Base-by-base conservation (phyloP, 1,140 invertebrate species). In the Pachypeltis micranthus region DNA sequence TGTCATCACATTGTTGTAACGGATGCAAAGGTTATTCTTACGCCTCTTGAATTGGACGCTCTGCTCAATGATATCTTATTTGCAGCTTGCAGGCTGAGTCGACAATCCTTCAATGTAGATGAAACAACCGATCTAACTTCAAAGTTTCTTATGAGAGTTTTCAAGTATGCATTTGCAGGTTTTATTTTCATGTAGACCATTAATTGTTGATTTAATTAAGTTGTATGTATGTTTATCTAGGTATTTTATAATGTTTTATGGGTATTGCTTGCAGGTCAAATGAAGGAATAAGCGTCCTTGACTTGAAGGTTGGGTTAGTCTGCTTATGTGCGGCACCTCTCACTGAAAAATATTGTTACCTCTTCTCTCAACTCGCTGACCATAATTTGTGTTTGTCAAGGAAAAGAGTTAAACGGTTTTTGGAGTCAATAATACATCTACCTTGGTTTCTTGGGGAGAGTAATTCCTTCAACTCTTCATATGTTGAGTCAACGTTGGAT, bases 61-160 rank as follows among this genome's bases (percentile, higher is more conserved):
- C 75, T 86, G 19, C 69, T 86, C 14, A 78, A 77, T 16, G 81
- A 85, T 67, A 81, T 86, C 55, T 85, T 81, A 67, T 81, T 82
- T 75, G 79, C 79, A 27, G 77, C 81, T 1, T 78, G 81, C 64
- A 83, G 83, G 67, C 78, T 80, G 69, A 77, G 76, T 55, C 77
- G 75, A 55, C 74, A 74, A 61, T 44, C 21, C 2, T 77, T 78
- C 34, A 78, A 83, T 68, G 75, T 82, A 57, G 79, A 82, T 66
- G 67, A 78, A 60, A 74, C 77, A 56, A 78, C 81, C 23, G 80
- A 83, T 66, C 67, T 84, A 26, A 72, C 80, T 61, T 28, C 83
- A 83, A 70, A 77, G 83, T 62, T 70, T 85, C 47, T 51, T 4
- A 25, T 75, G 83, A 83, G 83, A 75, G 72, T 83, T 65, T 84